Evolutionary conservation across 2,888 invertebrate species (phyloP), one percentile per base, ranked within the genome.

Genomic region (Priocnemis perturbator): DNA sequence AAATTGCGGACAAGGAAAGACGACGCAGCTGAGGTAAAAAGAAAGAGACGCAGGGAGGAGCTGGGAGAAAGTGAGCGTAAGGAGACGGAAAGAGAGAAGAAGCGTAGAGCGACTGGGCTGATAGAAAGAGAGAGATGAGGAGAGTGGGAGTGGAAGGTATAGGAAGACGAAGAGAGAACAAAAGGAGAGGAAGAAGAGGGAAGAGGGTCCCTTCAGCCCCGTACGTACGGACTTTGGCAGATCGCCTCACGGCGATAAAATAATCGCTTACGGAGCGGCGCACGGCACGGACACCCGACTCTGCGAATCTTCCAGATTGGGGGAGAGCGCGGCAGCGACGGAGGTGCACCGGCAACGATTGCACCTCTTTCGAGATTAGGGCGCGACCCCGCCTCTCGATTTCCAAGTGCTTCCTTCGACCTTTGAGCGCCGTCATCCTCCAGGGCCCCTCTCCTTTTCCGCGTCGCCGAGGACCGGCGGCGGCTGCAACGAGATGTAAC

Each of bases 191-290:
- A 23, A 21, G 26, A 23, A n/a, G 56, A 23, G 58, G 26, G 56
- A 64, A 21, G 17, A 57, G 48, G 19, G 11, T 20, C n/a, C 44
- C 15, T 61, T 26, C 48, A 37, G 50, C 45, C 56, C 48, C 60
- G 59, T 50, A 62, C 45, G 60, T 62, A 69, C 45, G 64, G 74
- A 73, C 76, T 78, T 78, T 87, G 86, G 87, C 85, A 85, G 86
- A 87, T 88, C 81, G 86, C 86, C 86, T 65, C 67, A 60, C 61
- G 53, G 53, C 71, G 86, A 88, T 87, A 86, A 87, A 87, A 87
- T 87, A 87, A 88, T 87, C 86, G 86, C 85, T 87, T 86, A 86
- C 83, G 81, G 81, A 78, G 83, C 78, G 81, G 73, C 65, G 73
- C 59, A 67, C 74, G 76, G 69, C 76, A 79, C 74, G 70, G 72